Conservation (phyloP, 2,888 invertebrate species). For the Cantharis flavilabris region DNA sequence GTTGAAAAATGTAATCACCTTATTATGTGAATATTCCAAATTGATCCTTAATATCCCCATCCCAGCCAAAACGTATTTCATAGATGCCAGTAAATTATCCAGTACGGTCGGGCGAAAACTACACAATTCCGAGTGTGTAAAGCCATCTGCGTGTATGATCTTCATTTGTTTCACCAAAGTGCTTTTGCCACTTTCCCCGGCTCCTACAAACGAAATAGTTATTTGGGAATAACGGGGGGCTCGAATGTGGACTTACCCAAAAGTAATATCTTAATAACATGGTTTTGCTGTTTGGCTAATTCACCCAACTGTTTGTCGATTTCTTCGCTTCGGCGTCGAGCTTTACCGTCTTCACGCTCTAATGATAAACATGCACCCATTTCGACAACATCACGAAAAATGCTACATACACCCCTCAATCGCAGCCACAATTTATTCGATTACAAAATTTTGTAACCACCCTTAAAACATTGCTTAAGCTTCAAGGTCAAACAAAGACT, state of each 20-base stretch:
- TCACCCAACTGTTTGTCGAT: conserved; percentile 64
- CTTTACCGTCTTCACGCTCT: conserved; percentile 64
- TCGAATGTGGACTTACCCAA: conserved; percentile 55
- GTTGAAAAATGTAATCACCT: conserved; percentile 45
- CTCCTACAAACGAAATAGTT: conserved; percentile 54
- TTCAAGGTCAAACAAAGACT: not conserved
- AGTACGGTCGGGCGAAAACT: conserved; percentile 67
- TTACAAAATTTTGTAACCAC: not conserved
- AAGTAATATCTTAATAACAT: conserved; percentile 66
- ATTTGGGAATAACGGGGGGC: not conserved
- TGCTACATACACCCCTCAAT: not conserved
- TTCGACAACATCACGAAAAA: conserved; percentile 46
- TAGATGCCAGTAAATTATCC: conserved; percentile 67
- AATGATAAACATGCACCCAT: conserved; percentile 69
- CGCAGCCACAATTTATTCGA: not conserved
- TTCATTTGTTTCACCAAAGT: conserved; percentile 73
- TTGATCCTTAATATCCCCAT: conserved; percentile 68
- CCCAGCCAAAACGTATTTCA: conserved; percentile 70
- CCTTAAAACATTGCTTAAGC: not conserved
- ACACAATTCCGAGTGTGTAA: conserved; percentile 63
- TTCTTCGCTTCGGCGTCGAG: conserved; percentile 63
- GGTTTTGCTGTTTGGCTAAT: conserved; percentile 62
- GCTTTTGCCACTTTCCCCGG: conserved; percentile 71
- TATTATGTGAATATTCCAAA: conserved; percentile 63
- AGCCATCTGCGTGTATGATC: conserved; percentile 70